phyloP scores from a whole-genome alignment of 2,797 vertebrate genomes.

The Limnodromus scolopaceus region DNA sequence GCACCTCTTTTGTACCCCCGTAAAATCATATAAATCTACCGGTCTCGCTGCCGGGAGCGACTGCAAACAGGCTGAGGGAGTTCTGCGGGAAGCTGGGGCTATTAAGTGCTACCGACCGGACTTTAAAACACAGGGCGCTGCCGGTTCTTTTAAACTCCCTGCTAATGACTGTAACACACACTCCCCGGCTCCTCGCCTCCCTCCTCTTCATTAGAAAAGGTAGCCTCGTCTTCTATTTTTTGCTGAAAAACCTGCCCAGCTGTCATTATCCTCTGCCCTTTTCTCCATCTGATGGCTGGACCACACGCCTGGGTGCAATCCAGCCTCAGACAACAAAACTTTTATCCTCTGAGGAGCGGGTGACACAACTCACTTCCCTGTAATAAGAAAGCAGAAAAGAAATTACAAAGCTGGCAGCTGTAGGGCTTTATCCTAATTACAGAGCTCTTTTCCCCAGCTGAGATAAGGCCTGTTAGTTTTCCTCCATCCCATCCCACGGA shows the following conservation, averaged over 20 bases:
- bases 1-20: not conserved
- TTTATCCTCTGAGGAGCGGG: not conserved
- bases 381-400: not conserved
- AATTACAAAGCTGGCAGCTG: not conserved
- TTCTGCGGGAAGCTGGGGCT: not conserved
- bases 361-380: fast-evolving
- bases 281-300: not conserved
- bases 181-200: not conserved
- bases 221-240: not conserved
- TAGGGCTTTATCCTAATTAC: not conserved
- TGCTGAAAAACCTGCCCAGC: not conserved
- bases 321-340: not conserved
- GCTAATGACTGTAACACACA: not conserved
- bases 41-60: not conserved
- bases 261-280: not conserved
- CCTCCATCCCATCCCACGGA: not conserved
- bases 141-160: not conserved
- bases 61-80: slow-evolving; percentile 35
- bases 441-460: not conserved
- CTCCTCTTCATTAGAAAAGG: not conserved
- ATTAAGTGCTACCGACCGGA: not conserved
- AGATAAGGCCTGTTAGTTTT: not conserved
- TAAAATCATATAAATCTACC: slow-evolving; percentile 34
- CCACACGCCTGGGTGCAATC: not conserved
- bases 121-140: not conserved